These are phyloP conservation scores for Lordiphosa collinella DNA, from an alignment of 1,140 invertebrate genomes.

Conservation along the genomic window DNA sequence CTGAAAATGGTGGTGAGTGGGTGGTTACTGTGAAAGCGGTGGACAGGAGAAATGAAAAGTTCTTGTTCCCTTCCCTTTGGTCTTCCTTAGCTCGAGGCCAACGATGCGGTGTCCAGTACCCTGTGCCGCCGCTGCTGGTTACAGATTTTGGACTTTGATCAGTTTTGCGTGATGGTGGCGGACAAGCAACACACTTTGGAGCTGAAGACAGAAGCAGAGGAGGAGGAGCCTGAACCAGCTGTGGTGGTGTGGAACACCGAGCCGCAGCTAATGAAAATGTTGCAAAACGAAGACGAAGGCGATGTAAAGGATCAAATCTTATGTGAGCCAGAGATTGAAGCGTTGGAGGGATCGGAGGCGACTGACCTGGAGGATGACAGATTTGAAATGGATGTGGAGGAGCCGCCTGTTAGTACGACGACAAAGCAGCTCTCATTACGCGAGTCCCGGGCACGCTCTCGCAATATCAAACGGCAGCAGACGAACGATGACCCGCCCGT, in stretches of 20 bases:
- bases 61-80: not conserved
- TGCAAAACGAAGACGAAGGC: constrained; percentile 31
- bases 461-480: constrained; percentile 27
- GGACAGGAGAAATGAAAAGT: not conserved
- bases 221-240: constrained; percentile 52
- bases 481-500: not conserved
- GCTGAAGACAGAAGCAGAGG: constrained; percentile 47
- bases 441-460: constrained; percentile 34
- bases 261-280: constrained; percentile 34
- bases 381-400: not conserved
- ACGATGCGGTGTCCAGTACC: constrained; percentile 45
- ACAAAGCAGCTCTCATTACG: constrained; percentile 21
- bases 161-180: constrained; percentile 52
- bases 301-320: constrained; percentile 63
- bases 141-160: constrained; percentile 42
- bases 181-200: constrained; percentile 49
- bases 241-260: constrained; percentile 60
- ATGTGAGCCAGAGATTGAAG: constrained; percentile 64
- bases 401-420: too few relatives aligned
- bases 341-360: not conserved
- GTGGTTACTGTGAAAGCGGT: not conserved
- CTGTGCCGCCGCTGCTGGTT: constrained; percentile 52
- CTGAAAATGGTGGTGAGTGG: constrained; percentile 33
- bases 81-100: constrained; percentile 7
- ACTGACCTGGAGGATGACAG: constrained; percentile 9